phyloP scores from a whole-genome alignment of 1,140 invertebrate species.

The Hypsibius dujardini region DNA sequence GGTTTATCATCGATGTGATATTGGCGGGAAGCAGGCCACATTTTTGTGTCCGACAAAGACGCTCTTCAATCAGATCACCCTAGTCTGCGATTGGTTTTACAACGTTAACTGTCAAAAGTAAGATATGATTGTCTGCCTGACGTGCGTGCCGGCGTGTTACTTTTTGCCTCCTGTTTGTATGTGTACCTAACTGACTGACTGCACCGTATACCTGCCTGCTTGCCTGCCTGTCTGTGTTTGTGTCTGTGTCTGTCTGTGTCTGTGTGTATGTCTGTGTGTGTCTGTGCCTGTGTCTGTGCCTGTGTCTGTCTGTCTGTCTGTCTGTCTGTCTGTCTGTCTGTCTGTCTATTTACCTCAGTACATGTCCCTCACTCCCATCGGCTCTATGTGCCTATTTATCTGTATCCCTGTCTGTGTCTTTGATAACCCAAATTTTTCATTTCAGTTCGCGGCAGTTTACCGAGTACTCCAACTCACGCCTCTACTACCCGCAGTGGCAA shows the following conservation, averaged over 20 bases:
- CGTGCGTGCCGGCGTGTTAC: too few species aligned
- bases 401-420: too few species aligned
- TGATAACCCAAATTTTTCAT: not conserved
- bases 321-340: too few species aligned
- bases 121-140: not conserved
- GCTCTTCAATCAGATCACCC: slow-evolving; percentile 13
- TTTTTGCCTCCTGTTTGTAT: too few species aligned
- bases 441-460: slow-evolving; percentile 8
- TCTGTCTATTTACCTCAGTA: not conserved
- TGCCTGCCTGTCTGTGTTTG: too few species aligned
- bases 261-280: too few species aligned
- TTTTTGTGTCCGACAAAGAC: slow-evolving; percentile 1
- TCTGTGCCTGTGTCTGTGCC: too few species aligned
- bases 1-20: slow-evolving; percentile 11
- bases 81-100: slow-evolving; percentile 14
- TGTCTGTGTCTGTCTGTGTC: too few species aligned
- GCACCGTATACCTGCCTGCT: too few species aligned
- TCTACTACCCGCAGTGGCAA: slow-evolving; percentile 15
- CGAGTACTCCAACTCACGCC: slow-evolving; percentile 14
- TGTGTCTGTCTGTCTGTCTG: too few species aligned
- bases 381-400: not conserved
- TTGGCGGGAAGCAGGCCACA: slow-evolving; percentile 8
- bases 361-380: not conserved
- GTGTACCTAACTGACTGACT: too few species aligned
- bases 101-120: slow-evolving; percentile 15